These are phyloP conservation scores for Chloroceryle inda DNA, from an alignment of 2,797 vertebrate genomes.

Conservation along the genomic window DNA sequence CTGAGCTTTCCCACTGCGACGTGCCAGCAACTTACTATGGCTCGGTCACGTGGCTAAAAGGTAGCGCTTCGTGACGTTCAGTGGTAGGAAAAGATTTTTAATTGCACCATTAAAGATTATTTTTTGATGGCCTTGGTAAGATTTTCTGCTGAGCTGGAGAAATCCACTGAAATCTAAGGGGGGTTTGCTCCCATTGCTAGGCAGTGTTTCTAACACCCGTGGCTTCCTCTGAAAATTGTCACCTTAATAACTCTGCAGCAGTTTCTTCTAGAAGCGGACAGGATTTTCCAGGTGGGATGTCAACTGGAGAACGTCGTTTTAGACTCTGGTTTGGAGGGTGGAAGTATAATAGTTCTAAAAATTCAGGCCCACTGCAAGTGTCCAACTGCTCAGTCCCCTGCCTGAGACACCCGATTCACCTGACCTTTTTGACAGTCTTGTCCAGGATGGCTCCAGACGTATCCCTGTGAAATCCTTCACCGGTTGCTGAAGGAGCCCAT, in stretches of 20 bases:
- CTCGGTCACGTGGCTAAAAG: not conserved
- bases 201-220: not conserved
- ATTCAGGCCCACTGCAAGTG: not conserved
- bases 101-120: not conserved
- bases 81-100: not conserved
- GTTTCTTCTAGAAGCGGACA: not conserved
- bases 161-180: constrained; percentile 21
- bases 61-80: not conserved
- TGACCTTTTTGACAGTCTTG: not conserved
- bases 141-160: constrained; percentile 50
- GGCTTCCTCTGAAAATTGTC: constrained; percentile 1
- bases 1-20: not conserved
- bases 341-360: not conserved
- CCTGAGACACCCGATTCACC: not conserved
- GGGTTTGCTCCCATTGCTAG: not conserved
- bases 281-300: not conserved
- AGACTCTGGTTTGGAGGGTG: not conserved
- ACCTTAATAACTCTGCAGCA: not conserved
- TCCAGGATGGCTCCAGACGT: fast-evolving
- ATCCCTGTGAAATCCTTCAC: fast-evolving
- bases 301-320: not conserved
- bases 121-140: constrained; percentile 16
- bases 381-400: fast-evolving
- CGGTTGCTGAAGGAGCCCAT: not conserved
- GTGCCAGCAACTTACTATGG: not conserved